A percentile compares a stretch with the other conserved stretches of the same genome.
Evolutionary conservation across 2,797 vertebrate genomes (phyloP).

Genomic region (Peromyscus nudipes): DNA sequence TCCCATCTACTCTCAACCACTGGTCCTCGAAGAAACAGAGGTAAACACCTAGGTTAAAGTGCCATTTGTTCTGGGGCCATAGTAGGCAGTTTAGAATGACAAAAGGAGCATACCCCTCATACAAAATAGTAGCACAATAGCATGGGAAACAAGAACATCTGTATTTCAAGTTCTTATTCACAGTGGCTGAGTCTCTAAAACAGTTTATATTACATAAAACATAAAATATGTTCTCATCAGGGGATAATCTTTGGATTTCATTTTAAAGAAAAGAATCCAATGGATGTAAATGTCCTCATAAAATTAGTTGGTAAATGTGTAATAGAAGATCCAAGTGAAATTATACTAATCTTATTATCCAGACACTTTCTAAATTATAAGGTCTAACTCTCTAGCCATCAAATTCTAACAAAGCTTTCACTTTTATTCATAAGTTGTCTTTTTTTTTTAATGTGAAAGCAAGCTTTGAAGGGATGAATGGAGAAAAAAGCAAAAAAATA

Average conservation of each 20-base stretch:
- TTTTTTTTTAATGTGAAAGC: conserved; percentile 44
- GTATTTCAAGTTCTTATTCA: not conserved
- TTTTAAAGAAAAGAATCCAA: conserved; percentile 50
- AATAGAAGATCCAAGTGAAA: not conserved
- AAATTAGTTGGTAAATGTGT: not conserved
- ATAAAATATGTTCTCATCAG: conserved; percentile 18
- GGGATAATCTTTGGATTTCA: conserved; percentile 39
- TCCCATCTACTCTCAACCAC: not conserved
- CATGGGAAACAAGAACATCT: conserved; percentile 22
- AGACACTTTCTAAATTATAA: conserved; percentile 7
- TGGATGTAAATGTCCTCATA: not conserved
- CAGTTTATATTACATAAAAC: conserved; percentile 35
- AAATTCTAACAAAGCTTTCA: conserved; percentile 55
- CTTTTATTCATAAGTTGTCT: conserved; percentile 47
- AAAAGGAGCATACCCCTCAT: not conserved
- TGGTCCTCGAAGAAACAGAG: conserved; percentile 38
- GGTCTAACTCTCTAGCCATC: conserved; percentile 18
- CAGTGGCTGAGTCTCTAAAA: not conserved
- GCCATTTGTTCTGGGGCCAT: not conserved
- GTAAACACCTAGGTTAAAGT: not conserved
- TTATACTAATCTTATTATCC: conserved; percentile 11
- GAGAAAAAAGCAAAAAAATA: not conserved
- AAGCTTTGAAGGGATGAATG: not conserved
- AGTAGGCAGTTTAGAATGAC: not conserved
- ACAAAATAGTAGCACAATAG: conserved; percentile 47